phyloP scores from a whole-genome alignment of 2,113 vertebrate species.

The Aldabrachelys gigantea region DNA sequence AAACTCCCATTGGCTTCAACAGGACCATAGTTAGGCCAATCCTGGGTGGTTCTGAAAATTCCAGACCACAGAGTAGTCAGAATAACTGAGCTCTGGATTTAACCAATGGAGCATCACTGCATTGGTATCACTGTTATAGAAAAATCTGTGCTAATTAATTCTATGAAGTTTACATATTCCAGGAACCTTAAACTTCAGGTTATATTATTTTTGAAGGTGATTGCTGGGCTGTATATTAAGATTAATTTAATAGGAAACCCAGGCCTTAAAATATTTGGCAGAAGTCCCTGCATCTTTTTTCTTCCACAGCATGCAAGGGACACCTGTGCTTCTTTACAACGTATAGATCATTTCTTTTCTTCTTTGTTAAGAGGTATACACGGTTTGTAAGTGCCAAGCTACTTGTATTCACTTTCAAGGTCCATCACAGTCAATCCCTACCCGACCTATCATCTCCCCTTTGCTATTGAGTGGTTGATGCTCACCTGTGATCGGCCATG shows the following conservation, averaged over 20 bases:
- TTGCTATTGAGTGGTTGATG: background rate
- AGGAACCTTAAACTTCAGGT: background rate
- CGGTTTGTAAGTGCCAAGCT: too few species aligned
- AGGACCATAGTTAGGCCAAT: background rate
- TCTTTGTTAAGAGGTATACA: background rate
- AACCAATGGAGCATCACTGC: background rate
- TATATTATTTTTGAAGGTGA: background rate
- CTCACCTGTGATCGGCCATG: too few species aligned
- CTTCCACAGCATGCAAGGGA: background rate
- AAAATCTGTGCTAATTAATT: background rate
- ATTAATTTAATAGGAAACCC: background rate
- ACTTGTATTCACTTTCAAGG: too few species aligned
- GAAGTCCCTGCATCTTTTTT: background rate
- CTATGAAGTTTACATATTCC: background rate
- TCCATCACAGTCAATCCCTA: background rate
- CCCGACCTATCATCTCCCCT: background rate
- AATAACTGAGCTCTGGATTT: background rate
- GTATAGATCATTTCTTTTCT: background rate
- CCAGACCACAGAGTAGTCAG: background rate
- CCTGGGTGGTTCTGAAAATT: background rate
- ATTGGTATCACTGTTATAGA: background rate
- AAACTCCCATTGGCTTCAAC: background rate
- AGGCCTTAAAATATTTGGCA: background rate
- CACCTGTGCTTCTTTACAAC: background rate
- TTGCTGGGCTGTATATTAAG: background rate